A percentile compares a stretch with the other conserved stretches of the same genome.
phyloP scores from a whole-genome alignment of 2,888 invertebrate genomes.

The Lasioglossum oenotherae region DNA sequence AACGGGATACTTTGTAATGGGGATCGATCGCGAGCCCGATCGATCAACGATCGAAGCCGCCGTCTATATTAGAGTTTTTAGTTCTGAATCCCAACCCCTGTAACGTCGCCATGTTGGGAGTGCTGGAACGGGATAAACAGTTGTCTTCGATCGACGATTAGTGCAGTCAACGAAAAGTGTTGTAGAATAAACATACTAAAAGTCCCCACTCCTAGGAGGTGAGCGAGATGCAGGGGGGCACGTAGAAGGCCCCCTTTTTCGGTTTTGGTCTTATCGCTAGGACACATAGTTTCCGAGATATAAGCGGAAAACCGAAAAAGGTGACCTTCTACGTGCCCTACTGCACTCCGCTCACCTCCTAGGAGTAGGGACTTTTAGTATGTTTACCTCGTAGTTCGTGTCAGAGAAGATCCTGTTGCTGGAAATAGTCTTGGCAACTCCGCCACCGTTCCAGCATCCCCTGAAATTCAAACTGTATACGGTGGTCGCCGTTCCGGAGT shows the following conservation, averaged over 20 bases:
- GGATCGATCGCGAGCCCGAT: constrained; percentile 26
- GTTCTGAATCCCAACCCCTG: constrained; percentile 28
- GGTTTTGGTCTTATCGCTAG: no score
- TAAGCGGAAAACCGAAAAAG: no score
- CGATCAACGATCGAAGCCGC: constrained; percentile 24
- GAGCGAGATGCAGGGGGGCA: no score
- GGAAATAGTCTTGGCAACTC: neutral
- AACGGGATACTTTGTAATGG: constrained; percentile 54
- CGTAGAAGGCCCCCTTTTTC: no score
- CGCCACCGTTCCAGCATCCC: neutral
- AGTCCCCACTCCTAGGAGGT: no score
- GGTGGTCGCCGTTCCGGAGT: constrained; percentile 14
- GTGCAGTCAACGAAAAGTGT: no score
- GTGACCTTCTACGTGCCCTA: no score
- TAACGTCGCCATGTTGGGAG: constrained; percentile 15
- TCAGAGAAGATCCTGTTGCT: neutral
- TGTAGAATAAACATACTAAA: no score
- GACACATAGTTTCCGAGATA: no score
- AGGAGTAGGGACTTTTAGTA: no score
- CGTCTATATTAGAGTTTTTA: constrained; percentile 34
- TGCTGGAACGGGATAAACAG: neutral
- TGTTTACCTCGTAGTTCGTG: no score
- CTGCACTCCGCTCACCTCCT: no score
- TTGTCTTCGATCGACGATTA: neutral
- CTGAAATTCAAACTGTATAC: neutral